Evolutionary conservation across 2,113 vertebrate species (phyloP).

Genomic region (Microtus ochrogaster): DNA sequence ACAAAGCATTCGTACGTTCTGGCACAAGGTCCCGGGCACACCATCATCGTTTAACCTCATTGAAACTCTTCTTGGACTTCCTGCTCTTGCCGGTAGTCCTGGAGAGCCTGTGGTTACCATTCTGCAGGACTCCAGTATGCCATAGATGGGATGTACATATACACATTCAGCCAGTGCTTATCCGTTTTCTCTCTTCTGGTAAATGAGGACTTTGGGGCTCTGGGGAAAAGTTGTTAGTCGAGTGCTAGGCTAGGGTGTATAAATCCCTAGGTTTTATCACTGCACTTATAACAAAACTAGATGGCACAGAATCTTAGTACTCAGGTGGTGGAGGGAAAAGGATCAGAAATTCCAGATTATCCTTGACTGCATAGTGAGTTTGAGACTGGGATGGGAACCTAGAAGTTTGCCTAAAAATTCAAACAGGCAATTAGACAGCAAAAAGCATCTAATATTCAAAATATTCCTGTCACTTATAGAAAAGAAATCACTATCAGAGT

Average conservation of each 20-base stretch:
- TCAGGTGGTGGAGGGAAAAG: neutral
- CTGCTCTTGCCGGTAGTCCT: neutral
- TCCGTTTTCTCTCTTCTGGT: neutral
- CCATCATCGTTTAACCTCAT: accelerated
- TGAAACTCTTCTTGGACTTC: neutral
- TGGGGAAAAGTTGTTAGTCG: neutral
- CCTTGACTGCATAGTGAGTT: neutral
- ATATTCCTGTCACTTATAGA: neutral
- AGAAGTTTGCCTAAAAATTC: neutral
- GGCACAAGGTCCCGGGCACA: neutral
- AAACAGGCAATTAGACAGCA: neutral
- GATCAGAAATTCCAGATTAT: no score
- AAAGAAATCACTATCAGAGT: neutral
- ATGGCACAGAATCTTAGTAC: neutral
- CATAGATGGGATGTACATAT: neutral
- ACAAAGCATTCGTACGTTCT: neutral
- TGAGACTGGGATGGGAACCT: no score
- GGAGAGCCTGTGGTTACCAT: neutral
- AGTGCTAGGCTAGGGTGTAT: neutral
- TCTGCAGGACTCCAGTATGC: neutral
- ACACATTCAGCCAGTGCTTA: neutral
- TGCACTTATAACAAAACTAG: neutral
- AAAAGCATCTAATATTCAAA: neutral
- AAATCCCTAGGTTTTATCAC: neutral
- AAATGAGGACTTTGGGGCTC: neutral